Conservation (phyloP, 2,113 vertebrate genomes). For the Aramus guarauna region DNA sequence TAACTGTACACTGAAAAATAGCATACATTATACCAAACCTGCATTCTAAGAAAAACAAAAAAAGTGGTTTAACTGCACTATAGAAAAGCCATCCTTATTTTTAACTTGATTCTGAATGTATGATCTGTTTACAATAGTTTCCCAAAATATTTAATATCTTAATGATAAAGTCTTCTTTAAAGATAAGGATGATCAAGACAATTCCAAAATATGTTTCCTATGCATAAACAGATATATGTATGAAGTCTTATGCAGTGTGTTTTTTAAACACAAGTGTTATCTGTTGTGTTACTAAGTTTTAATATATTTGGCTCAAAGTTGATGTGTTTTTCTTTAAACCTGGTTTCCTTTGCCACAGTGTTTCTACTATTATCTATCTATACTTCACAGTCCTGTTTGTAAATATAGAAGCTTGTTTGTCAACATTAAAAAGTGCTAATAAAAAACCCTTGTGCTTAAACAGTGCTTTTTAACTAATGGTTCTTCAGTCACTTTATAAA, state of each 20-base stretch:
- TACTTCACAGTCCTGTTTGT: background rate
- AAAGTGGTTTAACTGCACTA: background rate
- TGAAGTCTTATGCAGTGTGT: background rate
- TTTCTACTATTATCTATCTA: background rate
- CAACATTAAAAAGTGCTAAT: background rate
- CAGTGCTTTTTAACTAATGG: background rate
- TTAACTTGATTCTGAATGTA: background rate
- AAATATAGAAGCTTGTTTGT: background rate
- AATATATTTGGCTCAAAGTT: background rate
- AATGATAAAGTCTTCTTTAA: background rate
- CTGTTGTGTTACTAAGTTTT: background rate
- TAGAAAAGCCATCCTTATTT: background rate
- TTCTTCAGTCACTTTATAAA: background rate
- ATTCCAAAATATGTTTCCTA: background rate
- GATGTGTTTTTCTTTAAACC: background rate
- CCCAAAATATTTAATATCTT: background rate
- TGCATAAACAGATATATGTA: background rate
- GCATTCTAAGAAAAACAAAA: background rate
- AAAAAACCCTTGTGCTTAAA: constrained; percentile 21
- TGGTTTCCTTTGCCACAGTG: background rate
- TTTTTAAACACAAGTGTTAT: background rate
- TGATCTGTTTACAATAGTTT: background rate
- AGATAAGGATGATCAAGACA: background rate
- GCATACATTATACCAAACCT: background rate
- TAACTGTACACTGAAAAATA: background rate